Conservation (phyloP, 2,797 vertebrate species). For the Sebastes melanostomus region DNA sequence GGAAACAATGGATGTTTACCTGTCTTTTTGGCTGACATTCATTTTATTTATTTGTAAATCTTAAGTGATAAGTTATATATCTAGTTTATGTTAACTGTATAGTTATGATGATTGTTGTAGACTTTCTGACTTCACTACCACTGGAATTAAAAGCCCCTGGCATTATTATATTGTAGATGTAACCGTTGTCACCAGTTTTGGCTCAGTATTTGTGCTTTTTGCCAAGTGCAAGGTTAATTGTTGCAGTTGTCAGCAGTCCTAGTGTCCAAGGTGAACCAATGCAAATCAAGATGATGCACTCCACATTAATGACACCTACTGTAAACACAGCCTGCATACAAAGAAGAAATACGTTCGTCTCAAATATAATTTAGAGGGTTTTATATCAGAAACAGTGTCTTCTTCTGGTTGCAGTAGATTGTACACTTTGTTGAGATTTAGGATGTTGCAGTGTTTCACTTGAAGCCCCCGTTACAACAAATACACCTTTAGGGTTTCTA, state of each 20-base stretch:
- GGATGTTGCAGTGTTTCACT: not conserved
- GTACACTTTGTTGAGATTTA: not conserved
- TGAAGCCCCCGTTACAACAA: not conserved
- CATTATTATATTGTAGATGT: not conserved
- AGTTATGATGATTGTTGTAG: not conserved
- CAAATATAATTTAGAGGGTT: not conserved
- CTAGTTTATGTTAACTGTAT: not conserved
- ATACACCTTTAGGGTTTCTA: not conserved
- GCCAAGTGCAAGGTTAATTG: not conserved
- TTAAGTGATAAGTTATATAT: not conserved
- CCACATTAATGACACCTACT: not conserved
- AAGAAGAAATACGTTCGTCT: not conserved
- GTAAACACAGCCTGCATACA: not conserved
- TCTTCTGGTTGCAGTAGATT: not conserved
- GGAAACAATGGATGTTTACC: not conserved
- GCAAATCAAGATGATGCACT: not conserved
- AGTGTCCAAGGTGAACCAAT: slow-evolving; percentile 1
- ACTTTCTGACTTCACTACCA: not conserved
- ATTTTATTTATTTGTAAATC: not conserved
- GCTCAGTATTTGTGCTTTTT: not conserved
- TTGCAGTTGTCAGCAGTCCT: not conserved
- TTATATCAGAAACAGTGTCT: not conserved
- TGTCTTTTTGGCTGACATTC: not conserved
- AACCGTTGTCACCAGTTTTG: not conserved
- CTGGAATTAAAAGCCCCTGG: not conserved